phyloP scores from a whole-genome alignment of 2,888 invertebrate genomes.

The Esperia sulphurella region DNA sequence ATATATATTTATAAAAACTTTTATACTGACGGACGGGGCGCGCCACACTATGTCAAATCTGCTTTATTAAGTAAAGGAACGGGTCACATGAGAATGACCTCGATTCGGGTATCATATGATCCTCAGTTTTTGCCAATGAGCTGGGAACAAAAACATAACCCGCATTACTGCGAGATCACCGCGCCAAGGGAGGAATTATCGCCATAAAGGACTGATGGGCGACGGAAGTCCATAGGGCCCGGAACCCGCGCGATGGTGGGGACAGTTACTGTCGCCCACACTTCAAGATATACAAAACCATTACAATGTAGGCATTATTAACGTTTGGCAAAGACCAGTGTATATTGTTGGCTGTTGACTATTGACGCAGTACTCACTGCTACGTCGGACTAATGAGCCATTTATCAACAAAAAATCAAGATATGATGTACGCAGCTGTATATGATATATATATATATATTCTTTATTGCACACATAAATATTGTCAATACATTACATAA shows the following conservation, averaged over 20 bases:
- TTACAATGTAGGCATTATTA: too few species aligned
- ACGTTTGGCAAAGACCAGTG: too few species aligned
- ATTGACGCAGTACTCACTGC: too few species aligned
- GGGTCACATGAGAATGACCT: conserved; percentile 1
- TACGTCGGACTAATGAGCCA: too few species aligned
- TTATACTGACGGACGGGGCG: background rate
- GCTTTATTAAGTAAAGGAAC: background rate
- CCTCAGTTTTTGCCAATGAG: conserved; percentile 2
- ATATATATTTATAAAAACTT: too few species aligned
- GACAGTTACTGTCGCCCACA: background rate
- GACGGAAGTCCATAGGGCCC: background rate
- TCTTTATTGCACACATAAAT: too few species aligned
- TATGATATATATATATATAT: too few species aligned
- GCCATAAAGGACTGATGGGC: background rate
- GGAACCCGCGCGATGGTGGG: background rate
- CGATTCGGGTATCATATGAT: conserved; percentile 1
- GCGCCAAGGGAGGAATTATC: conserved; percentile 2
- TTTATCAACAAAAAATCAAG: too few species aligned
- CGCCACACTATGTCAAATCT: background rate
- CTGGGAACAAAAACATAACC: conserved; percentile 1
- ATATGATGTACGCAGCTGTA: too few species aligned
- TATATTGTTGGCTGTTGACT: too few species aligned
- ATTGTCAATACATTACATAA: too few species aligned
- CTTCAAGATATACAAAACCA: too few species aligned
- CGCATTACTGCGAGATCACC: background rate